Conservation (phyloP, 2,888 invertebrate species). For the Isoperla grammatica region DNA sequence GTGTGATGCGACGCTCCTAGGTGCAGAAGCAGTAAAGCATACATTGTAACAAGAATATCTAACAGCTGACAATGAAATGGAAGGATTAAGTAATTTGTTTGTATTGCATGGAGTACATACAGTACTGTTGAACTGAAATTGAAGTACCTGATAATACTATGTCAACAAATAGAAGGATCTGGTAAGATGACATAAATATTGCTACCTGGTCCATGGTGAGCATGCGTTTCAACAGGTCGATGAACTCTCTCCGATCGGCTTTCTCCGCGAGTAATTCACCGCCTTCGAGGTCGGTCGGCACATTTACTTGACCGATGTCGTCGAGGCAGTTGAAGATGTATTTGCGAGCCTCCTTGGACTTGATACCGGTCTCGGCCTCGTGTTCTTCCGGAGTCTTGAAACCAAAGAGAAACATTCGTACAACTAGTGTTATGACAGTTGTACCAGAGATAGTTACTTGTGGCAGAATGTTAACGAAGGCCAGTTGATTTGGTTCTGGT, state of each 20-base stretch:
- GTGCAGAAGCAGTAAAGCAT: conserved; percentile 23
- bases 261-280: conserved; percentile 95
- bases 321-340: conserved; percentile 99
- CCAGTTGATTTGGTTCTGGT: no score
- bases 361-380: conserved; percentile 94
- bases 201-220: conserved; percentile 93
- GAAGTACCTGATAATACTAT: no score
- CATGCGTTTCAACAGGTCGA: conserved; percentile 96
- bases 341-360: conserved; percentile 98
- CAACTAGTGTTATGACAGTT: no score
- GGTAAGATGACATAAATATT: conserved; percentile 41
- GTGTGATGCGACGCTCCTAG: conserved; percentile 89
- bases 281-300: conserved; percentile 95
- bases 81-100: no score
- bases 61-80: no score
- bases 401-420: no score
- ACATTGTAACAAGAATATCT: not conserved
- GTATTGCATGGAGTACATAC: not conserved
- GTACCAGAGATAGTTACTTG: no score
- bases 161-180: not conserved
- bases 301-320: conserved; percentile 95
- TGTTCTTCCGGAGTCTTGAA: conserved; percentile 92
- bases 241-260: conserved; percentile 94
- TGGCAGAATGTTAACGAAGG: no score
- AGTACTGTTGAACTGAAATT: not conserved